A percentile compares a stretch with the other conserved stretches of the same genome.
Evolutionary conservation across 1,140 invertebrate species (phyloP).

Genomic region (Atta texana): DNA sequence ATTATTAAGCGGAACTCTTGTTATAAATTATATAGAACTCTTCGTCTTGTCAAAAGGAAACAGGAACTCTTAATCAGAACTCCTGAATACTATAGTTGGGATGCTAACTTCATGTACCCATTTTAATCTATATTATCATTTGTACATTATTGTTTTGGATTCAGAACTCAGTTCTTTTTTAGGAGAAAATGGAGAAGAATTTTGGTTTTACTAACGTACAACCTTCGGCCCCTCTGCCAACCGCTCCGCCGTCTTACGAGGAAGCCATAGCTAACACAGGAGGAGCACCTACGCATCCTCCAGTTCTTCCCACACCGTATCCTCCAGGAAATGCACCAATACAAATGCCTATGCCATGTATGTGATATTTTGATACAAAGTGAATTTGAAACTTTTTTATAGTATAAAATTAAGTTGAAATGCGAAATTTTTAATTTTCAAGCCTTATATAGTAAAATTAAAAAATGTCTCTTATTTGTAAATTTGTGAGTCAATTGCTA

Average conservation of each 20-base stretch:
- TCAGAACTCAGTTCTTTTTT: slow-evolving; percentile 14
- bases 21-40: no score
- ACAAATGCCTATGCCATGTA: slow-evolving; percentile 76
- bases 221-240: slow-evolving; percentile 70
- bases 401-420: not conserved
- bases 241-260: slow-evolving; percentile 82
- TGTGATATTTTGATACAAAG: not conserved
- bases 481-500: not conserved
- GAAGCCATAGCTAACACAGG: slow-evolving; percentile 79
- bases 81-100: no score
- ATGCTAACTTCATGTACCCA: no score
- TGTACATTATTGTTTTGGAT: not conserved
- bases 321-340: slow-evolving; percentile 70
- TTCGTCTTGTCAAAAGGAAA: no score
- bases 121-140: not conserved
- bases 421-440: not conserved
- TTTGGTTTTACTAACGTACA: slow-evolving; percentile 4
- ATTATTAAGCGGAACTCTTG: no score
- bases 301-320: slow-evolving; percentile 72
- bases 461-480: not conserved
- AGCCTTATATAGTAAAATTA: not conserved
- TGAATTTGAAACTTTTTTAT: not conserved
- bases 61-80: no score
- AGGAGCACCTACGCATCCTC: slow-evolving; percentile 54
- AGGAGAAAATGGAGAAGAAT: slow-evolving; percentile 68